phyloP scores from a whole-genome alignment of 2,113 vertebrate genomes.

The Microtus pennsylvanicus region DNA sequence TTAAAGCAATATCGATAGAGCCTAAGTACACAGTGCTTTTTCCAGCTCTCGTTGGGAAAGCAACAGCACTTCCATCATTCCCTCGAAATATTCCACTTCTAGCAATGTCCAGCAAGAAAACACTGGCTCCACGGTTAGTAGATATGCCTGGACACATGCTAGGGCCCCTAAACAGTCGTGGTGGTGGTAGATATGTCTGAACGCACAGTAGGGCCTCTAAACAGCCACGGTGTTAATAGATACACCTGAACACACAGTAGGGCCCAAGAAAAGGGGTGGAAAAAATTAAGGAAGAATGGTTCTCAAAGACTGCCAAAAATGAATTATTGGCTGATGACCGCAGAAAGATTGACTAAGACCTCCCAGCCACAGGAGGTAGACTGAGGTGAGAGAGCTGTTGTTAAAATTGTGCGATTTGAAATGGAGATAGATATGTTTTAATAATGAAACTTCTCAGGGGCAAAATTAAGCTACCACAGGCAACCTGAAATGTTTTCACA shows the following conservation, averaged over 20 bases:
- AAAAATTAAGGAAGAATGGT: neutral
- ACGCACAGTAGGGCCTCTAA: neutral
- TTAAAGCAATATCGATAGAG: constrained; percentile 59
- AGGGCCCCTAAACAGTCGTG: neutral
- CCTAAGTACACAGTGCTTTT: neutral
- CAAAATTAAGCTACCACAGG: constrained; percentile 47
- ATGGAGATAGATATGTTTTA: constrained; percentile 9
- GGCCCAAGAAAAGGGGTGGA: neutral
- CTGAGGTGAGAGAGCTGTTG: neutral
- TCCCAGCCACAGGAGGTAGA: neutral
- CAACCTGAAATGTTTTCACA: constrained; percentile 54
- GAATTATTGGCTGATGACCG: neutral
- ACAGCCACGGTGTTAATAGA: neutral
- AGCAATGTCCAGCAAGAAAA: neutral
- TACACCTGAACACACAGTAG: neutral
- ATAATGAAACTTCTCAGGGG: constrained; percentile 27
- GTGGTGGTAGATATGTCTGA: neutral
- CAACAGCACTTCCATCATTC: neutral
- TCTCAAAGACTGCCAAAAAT: neutral
- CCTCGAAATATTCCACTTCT: constrained; percentile 36
- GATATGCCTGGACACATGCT: neutral
- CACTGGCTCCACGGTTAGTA: neutral
- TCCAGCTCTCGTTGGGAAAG: constrained; percentile 18
- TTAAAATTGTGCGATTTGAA: neutral
- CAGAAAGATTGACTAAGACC: neutral